Percentiles rank a stretch among this genome's conserved stretches.
Evolutionary conservation across 2,113 vertebrate genomes (phyloP).

Genomic region (Lipophrys pholis): DNA sequence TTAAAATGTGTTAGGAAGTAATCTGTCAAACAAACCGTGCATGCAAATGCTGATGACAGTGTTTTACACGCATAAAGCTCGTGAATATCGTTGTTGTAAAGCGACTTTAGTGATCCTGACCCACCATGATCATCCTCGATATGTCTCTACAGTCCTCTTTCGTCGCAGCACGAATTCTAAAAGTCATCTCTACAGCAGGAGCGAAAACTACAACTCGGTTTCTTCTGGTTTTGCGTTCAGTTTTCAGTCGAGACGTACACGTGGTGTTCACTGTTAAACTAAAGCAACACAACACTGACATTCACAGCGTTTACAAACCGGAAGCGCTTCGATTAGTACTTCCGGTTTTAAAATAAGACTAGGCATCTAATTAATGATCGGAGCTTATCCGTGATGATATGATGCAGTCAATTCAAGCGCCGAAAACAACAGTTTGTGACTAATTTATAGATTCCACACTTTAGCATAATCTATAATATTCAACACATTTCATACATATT

Average conservation of each 20-base stretch:
- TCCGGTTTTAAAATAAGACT: neutral
- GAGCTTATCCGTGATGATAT: no score
- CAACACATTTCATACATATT: no score
- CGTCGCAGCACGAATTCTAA: slow-evolving; percentile 67
- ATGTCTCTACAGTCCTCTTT: slow-evolving; percentile 81
- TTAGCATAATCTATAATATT: no score
- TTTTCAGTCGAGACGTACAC: no score
- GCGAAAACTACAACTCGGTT: no score
- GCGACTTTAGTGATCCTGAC: neutral
- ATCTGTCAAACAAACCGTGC: neutral
- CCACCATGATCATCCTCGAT: slow-evolving; percentile 81
- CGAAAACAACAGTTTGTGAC: no score
- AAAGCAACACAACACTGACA: no score
- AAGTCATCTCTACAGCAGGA: slow-evolving; percentile 66
- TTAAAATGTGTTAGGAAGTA: neutral
- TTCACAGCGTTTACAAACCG: neutral
- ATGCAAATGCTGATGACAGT: neutral
- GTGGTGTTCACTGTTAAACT: no score
- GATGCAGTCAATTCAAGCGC: no score
- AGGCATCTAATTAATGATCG: no score
- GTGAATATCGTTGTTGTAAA: neutral
- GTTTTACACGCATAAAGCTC: neutral
- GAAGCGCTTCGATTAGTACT: neutral
- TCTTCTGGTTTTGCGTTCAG: no score
- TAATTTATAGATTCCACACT: no score